Conservation (phyloP, 2,113 vertebrate genomes). For the Ptilorrhoa leucosticta region DNA sequence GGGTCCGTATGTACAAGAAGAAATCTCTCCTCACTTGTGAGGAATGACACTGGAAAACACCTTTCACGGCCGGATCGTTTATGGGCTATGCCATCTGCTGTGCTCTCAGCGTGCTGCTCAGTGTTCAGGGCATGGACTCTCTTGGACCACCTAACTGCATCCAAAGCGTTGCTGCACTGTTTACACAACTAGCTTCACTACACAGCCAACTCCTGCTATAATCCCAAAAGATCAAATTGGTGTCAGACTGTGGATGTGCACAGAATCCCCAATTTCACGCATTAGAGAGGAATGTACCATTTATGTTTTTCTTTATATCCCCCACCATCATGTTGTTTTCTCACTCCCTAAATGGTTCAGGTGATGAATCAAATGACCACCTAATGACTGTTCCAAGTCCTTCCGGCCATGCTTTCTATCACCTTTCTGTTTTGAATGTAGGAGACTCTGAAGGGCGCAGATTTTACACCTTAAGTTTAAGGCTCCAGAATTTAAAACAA, state of each 20-base stretch:
- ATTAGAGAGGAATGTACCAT: neutral
- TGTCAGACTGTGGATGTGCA: neutral
- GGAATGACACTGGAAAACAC: neutral
- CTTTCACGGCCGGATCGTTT: accelerated
- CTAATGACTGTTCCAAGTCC: neutral
- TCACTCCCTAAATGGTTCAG: neutral
- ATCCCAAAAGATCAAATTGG: neutral
- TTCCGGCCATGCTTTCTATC: neutral
- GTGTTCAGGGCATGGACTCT: neutral
- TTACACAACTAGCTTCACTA: neutral
- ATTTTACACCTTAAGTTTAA: neutral
- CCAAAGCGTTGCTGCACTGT: neutral
- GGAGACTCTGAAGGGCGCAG: neutral
- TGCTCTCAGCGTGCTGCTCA: neutral
- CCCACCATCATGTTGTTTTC: neutral
- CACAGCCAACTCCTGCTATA: neutral
- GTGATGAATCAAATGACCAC: neutral
- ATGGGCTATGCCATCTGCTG: accelerated
- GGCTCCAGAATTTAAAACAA: neutral
- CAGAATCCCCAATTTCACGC: neutral
- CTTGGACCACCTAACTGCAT: neutral
- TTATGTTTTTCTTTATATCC: neutral
- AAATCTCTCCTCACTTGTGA: neutral
- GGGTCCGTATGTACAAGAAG: neutral
- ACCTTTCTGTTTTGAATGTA: neutral